A percentile compares a stretch with the other conserved stretches of the same genome.
These are phyloP conservation scores for Crax fasciolata DNA, from an alignment of 2,797 vertebrate species.

Conservation along the genomic window DNA sequence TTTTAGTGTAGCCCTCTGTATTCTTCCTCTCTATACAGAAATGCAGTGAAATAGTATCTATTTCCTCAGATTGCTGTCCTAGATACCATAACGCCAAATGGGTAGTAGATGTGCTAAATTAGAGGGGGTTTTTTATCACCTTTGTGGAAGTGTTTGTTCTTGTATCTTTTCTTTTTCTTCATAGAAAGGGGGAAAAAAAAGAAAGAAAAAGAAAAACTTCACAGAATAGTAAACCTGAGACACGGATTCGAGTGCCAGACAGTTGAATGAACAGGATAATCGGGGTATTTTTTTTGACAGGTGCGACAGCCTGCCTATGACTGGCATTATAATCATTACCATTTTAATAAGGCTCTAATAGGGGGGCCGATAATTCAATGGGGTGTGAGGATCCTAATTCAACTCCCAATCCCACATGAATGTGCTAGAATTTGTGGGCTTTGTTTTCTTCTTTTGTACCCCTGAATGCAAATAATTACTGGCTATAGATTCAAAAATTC, in stretches of 20 bases:
- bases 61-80: slow-evolving; percentile 33
- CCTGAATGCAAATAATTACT: slow-evolving; percentile 90
- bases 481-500: slow-evolving; percentile 88
- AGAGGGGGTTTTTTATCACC: slow-evolving; percentile 56
- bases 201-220: slow-evolving; percentile 70
- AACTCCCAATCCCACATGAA: slow-evolving; percentile 88
- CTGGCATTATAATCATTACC: slow-evolving; percentile 88
- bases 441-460: slow-evolving; percentile 89
- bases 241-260: slow-evolving; percentile 82
- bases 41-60: slow-evolving; percentile 60
- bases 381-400: slow-evolving; percentile 88
- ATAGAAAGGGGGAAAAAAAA: not conserved
- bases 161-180: slow-evolving; percentile 76
- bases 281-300: slow-evolving; percentile 87
- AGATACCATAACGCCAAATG: slow-evolving; percentile 56
- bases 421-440: slow-evolving; percentile 88
- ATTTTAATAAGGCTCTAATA: slow-evolving; percentile 90
- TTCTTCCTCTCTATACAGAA: slow-evolving; percentile 31
- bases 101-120: slow-evolving; percentile 49
- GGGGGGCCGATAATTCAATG: slow-evolving; percentile 88
- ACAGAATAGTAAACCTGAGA: slow-evolving; percentile 85
- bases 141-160: slow-evolving; percentile 73
- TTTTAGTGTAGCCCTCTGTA: slow-evolving; percentile 46
- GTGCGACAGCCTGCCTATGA: slow-evolving; percentile 86
- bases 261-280: slow-evolving; percentile 87